phyloP scores from a whole-genome alignment of 1,140 invertebrate genomes.

The Pentalonia nigronervosa region DNA sequence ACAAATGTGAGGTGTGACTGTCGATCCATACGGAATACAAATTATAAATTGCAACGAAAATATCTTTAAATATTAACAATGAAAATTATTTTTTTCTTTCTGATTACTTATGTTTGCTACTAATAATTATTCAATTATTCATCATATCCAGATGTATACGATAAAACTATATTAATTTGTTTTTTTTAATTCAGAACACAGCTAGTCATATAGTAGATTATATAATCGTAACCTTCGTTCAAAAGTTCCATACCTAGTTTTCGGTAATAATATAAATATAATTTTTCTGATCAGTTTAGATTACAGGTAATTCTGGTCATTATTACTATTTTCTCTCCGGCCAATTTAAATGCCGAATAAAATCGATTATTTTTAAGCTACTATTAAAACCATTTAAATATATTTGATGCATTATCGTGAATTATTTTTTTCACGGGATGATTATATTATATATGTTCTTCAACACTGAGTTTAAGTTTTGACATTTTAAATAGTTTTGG shows the following conservation, averaged over 20 bases:
- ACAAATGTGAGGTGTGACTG: not conserved
- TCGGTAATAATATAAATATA: not conserved
- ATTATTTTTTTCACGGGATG: not conserved
- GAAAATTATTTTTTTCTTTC: constrained; percentile 15
- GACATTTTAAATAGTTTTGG: not conserved
- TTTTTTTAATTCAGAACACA: constrained; percentile 18
- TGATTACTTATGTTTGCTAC: not conserved
- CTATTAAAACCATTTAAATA: not conserved
- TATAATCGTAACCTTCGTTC: not conserved
- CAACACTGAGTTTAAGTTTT: not conserved
- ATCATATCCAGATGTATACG: not conserved
- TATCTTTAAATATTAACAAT: constrained; percentile 17
- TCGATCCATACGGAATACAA: not conserved
- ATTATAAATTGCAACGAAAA: not conserved
- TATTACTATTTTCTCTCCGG: not conserved
- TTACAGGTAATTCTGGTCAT: not conserved
- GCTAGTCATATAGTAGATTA: not conserved
- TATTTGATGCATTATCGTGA: not conserved
- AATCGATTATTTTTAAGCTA: not conserved
- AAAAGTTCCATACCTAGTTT: not conserved
- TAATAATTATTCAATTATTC: constrained; percentile 10
- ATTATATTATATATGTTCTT: too few relatives aligned
- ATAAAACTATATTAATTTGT: not conserved
- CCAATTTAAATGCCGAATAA: not conserved
- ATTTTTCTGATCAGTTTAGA: not conserved